phyloP scores from a whole-genome alignment of 2,888 invertebrate species.

The Bibio marci region DNA sequence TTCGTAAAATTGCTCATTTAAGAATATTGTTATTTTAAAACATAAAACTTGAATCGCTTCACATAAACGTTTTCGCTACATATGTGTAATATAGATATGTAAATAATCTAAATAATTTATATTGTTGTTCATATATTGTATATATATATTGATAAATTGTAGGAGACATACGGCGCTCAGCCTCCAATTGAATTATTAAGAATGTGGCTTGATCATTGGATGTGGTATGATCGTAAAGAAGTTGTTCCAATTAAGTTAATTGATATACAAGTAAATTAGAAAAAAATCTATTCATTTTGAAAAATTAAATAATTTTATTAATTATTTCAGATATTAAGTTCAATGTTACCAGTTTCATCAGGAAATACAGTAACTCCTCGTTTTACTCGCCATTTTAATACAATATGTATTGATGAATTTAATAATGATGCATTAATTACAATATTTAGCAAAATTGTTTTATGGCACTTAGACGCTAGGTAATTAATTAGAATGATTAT shows the following conservation, averaged over 20 bases:
- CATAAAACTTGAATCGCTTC: no score
- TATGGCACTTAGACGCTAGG: conserved; percentile 94
- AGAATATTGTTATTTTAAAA: no score
- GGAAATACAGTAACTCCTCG: conserved; percentile 73
- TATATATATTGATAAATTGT: background rate
- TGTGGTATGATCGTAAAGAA: conserved; percentile 80
- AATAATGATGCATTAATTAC: conserved; percentile 64
- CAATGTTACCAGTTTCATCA: conserved; percentile 65
- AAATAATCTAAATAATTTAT: no score
- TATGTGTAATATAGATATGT: no score
- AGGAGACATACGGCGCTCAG: conserved; percentile 68
- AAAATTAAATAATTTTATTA: conserved; percentile 7
- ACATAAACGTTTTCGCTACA: no score
- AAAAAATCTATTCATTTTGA: no score
- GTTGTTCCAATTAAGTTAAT: conserved; percentile 59
- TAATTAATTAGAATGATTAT: conserved; percentile 16
- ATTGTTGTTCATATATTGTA: no score
- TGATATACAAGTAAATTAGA: conserved; percentile 54
- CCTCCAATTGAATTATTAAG: conserved; percentile 85
- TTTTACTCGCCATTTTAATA: conserved; percentile 73
- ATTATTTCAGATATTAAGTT: conserved; percentile 54
- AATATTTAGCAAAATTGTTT: conserved; percentile 77
- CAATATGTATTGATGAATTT: conserved; percentile 77
- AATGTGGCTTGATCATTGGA: conserved; percentile 77
- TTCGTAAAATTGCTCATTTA: no score